Conservation (phyloP, 2,797 vertebrate species). For the Molossus alvarezi region DNA sequence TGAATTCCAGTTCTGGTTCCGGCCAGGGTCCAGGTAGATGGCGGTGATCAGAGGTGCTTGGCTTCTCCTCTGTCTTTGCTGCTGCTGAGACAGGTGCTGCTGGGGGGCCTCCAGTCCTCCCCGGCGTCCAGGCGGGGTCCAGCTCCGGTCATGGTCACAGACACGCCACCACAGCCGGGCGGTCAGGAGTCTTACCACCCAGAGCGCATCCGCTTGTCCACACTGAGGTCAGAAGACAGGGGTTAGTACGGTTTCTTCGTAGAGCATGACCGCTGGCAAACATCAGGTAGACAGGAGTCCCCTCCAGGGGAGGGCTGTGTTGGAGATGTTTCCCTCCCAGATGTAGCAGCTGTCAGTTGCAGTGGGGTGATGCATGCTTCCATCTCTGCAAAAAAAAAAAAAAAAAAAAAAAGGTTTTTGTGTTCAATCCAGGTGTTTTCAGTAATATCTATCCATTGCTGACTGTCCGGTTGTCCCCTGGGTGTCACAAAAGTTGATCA, state of each 20-base stretch:
- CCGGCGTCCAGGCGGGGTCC: accelerated
- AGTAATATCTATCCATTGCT: not conserved
- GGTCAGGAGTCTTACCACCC: too few relatives aligned
- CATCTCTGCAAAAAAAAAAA: not conserved
- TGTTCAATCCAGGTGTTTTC: not conserved
- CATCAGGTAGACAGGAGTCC: not conserved
- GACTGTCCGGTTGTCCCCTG: too few relatives aligned
- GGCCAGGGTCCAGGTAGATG: not conserved
- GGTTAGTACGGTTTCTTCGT: not conserved
- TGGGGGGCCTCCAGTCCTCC: not conserved
- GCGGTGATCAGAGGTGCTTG: not conserved
- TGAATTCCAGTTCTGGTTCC: not conserved
- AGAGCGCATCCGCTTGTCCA: not conserved
- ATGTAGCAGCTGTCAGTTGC: not conserved
- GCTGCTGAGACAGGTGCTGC: too few relatives aligned
- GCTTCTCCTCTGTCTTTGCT: too few relatives aligned
- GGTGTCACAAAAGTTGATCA: not conserved
- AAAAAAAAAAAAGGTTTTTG: not conserved
- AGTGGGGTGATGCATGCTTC: not conserved
- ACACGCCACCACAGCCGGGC: accelerated
- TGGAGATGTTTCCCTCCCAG: not conserved
- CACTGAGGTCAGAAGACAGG: not conserved
- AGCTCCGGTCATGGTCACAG: accelerated
- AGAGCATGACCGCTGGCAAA: not conserved
- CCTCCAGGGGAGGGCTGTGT: not conserved